Evolutionary conservation across 2,113 vertebrate species (phyloP).

Genomic region (Lepisosteus osseus): DNA sequence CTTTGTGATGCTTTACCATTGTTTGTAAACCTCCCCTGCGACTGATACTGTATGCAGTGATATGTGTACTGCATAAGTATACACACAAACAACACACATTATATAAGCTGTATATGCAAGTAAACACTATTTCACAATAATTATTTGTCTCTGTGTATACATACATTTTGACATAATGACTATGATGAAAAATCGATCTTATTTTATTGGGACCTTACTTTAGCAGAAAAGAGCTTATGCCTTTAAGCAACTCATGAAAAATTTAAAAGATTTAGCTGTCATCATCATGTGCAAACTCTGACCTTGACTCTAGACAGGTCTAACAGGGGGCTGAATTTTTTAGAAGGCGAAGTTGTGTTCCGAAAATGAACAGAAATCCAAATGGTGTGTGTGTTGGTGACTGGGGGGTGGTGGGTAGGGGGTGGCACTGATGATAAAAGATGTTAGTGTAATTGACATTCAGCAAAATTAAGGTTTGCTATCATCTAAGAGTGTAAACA

Average conservation of each 20-base stretch:
- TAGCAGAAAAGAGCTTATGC: slow-evolving; percentile 42
- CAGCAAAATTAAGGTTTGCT: slow-evolving; percentile 12
- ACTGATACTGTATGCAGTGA: no score
- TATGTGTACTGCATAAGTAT: background rate
- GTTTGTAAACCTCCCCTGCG: no score
- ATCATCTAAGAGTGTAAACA: background rate
- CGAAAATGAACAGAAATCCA: slow-evolving; percentile 42
- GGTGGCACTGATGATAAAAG: background rate
- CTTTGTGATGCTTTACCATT: no score
- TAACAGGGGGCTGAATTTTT: slow-evolving; percentile 50
- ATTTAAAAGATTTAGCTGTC: slow-evolving; percentile 56
- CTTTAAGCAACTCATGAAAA: slow-evolving; percentile 61
- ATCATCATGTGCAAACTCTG: slow-evolving; percentile 42
- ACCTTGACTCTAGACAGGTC: slow-evolving; percentile 54
- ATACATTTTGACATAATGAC: slow-evolving; percentile 47
- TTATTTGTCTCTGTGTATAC: slow-evolving; percentile 34
- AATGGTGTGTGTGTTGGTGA: slow-evolving; percentile 25
- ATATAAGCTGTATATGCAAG: slow-evolving; percentile 19
- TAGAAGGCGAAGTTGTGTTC: slow-evolving; percentile 47
- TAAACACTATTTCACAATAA: slow-evolving; percentile 40
- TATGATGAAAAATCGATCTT: slow-evolving; percentile 39
- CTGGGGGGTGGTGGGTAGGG: background rate
- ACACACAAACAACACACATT: slow-evolving; percentile 10
- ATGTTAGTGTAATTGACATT: slow-evolving; percentile 38
- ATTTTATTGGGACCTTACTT: slow-evolving; percentile 40